phyloP scores from a whole-genome alignment of 2,797 vertebrate species.

The Crax fasciolata region DNA sequence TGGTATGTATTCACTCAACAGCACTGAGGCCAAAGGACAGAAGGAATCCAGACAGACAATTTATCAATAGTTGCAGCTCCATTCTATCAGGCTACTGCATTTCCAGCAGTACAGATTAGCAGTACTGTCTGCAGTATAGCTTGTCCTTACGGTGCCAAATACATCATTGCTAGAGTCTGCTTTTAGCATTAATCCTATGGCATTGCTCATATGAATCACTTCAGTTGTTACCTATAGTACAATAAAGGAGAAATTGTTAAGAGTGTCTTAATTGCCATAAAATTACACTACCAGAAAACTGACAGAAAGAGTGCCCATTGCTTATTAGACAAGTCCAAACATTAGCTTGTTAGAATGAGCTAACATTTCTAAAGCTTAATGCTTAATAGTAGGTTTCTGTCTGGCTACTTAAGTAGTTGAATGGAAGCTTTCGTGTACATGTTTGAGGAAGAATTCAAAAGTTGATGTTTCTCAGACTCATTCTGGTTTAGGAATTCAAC shows the following conservation, averaged over 20 bases:
- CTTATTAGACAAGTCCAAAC: not conserved
- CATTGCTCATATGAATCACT: not conserved
- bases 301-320: not conserved
- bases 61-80: conserved; percentile 2
- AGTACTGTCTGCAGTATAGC: not conserved
- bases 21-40: conserved; percentile 10
- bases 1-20: not conserved
- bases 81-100: not conserved
- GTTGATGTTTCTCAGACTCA: not conserved
- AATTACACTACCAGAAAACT: not conserved
- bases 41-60: not conserved
- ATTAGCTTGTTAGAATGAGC: not conserved
- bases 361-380: not conserved
- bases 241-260: not conserved
- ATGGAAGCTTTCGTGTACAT: not conserved
- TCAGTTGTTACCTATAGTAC: not conserved
- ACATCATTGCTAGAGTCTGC: not conserved
- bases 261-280: not conserved
- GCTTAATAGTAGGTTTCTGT: not conserved
- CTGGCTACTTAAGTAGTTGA: not conserved
- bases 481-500: not conserved
- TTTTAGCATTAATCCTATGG: not conserved
- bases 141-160: not conserved
- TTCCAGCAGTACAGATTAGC: not conserved
- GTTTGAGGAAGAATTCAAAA: not conserved